These are phyloP conservation scores for Atta colombica DNA, from an alignment of 1,140 invertebrate species.

Conservation along the genomic window DNA sequence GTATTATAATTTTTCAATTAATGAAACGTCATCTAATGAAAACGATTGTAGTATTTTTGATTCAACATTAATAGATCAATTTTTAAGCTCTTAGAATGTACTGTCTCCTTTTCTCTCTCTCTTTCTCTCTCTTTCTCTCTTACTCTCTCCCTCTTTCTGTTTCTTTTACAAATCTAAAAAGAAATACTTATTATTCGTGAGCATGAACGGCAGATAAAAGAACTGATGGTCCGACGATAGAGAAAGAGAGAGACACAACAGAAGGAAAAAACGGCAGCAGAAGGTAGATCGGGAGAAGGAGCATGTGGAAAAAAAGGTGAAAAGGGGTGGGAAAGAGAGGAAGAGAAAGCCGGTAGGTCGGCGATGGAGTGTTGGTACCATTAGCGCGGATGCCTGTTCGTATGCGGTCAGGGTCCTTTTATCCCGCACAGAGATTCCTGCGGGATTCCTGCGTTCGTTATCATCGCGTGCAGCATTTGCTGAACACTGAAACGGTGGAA, in stretches of 20 bases:
- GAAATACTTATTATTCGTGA: constrained; percentile 64
- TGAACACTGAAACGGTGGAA: constrained; percentile 65
- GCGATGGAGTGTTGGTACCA: constrained; percentile 84
- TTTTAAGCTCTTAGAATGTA: constrained; percentile 14
- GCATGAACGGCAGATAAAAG: constrained; percentile 26
- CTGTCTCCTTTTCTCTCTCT: too few species aligned
- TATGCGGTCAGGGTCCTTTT: constrained; percentile 81
- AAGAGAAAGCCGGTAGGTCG: constrained; percentile 68
- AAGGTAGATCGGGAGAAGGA: constrained; percentile 8
- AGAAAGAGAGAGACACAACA: constrained; percentile 26
- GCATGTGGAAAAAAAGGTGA: constrained; percentile 47
- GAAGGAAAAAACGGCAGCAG: constrained; percentile 16
- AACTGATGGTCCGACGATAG: constrained; percentile 5
- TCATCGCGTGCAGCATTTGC: constrained; percentile 79
- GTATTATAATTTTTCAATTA: neutral
- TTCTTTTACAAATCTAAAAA: constrained; percentile 20
- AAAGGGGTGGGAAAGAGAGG: constrained; percentile 21
- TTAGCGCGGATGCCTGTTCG: constrained; percentile 84
- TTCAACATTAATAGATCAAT: neutral
- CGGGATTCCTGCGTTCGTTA: constrained; percentile 82
- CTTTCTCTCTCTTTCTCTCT: neutral
- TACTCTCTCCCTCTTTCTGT: neutral
- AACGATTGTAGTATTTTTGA: neutral
- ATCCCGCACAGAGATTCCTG: constrained; percentile 81
- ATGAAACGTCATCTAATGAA: neutral